Conservation (phyloP, 2,797 vertebrate species). For the Sebastes reedi region DNA sequence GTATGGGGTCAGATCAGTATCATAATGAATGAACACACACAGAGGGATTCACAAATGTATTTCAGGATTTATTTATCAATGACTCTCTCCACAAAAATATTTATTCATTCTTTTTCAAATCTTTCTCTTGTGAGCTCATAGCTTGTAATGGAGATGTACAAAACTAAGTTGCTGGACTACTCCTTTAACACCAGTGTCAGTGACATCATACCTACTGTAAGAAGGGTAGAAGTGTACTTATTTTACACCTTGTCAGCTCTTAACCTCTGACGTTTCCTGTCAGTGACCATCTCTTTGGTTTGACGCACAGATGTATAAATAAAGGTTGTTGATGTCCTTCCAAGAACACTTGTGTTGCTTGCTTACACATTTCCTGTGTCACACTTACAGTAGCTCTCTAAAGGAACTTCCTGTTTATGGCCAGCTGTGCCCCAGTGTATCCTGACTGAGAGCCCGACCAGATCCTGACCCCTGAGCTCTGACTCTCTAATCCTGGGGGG, state of each 20-base stretch:
- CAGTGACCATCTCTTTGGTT: constrained; percentile 1
- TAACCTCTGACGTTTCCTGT: constrained; percentile 23
- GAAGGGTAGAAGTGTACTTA: background rate
- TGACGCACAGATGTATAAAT: constrained; percentile 48
- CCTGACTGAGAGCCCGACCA: constrained; percentile 53
- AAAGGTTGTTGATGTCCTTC: constrained; percentile 27
- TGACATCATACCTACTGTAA: background rate
- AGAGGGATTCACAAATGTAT: background rate
- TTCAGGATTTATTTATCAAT: background rate
- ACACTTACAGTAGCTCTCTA: constrained; percentile 14
- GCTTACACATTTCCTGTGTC: constrained; percentile 46
- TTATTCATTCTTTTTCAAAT: background rate
- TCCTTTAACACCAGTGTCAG: background rate
- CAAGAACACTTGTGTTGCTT: constrained; percentile 51
- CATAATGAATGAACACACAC: background rate
- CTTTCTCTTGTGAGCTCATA: background rate
- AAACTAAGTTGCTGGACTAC: background rate
- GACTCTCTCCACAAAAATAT: background rate
- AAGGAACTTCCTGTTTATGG: constrained; percentile 77
- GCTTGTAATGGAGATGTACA: background rate
- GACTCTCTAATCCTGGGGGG: constrained; percentile 61
- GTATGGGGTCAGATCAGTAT: background rate
- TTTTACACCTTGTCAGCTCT: background rate
- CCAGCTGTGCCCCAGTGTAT: constrained; percentile 61
- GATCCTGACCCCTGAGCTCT: constrained; percentile 49